Base-by-base conservation (phyloP, 1,140 invertebrate genomes). In the Cheumatopsyche charites region DNA sequence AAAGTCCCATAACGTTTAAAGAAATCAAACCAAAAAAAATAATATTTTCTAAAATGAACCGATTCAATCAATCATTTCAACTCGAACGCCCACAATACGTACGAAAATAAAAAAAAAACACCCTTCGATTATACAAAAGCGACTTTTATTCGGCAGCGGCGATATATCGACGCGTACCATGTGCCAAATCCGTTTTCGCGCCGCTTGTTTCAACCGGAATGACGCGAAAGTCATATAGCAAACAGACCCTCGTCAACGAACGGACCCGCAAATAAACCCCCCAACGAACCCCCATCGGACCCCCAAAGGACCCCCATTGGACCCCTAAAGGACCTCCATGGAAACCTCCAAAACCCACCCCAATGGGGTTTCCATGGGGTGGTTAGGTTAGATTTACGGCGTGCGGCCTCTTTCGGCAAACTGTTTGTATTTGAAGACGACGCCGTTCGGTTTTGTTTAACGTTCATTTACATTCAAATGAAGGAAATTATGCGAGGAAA, bases 391-490 rank as follows among this genome's bases (percentile, higher is more conserved):
- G 73, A 74, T 74, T 74, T 74, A 74, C 69, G 73, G 61, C 29
- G 36, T 61, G 45, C 29, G 62, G 66, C 66, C 67, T 67, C 58
- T 45, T 43, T 68, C 47, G 29, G 23, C 55, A 63, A 66, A 70
- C 69, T 74, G 73, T 69, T 74, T 74, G 70, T 72, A 72, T 74
- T 74, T 72, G 73, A 74, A 72, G 73, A 74, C 63, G 36, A n/a
- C 49, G 49, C n/a, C 58, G 65, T 74, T 65, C 58, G 43, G 70
- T 72, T 74, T 71, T 71, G 69, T 65, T 72, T 70, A 63, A 66
- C 61, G 61, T 66, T 67, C 42, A 72, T 74, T 71, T 71, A 65
- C 70, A 74, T 74, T 71, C 68, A 71, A 71, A 71, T 74, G 65
- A 69, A 62, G 25, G 21, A 72, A 74, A 74, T 74, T 71, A 74